Percentiles rank a stretch among this genome's conserved stretches.
These are phyloP conservation scores for Axea sp. DNA, from an alignment of 2,888 invertebrate species.

Conservation along the genomic window DNA sequence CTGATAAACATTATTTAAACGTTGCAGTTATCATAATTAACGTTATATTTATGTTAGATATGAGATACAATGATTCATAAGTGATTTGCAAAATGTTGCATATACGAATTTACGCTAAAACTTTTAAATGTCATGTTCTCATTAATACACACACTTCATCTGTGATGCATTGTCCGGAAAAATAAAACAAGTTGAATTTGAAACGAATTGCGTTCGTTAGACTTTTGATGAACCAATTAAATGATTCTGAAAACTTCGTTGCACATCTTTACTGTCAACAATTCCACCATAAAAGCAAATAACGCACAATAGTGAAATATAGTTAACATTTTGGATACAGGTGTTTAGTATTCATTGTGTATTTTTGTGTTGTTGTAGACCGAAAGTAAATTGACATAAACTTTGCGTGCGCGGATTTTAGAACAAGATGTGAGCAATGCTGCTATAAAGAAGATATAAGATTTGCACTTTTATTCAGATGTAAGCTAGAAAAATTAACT, in stretches of 20 bases:
- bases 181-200: too few species aligned
- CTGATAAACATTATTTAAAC: conserved; percentile 39
- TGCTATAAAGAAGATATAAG: too few species aligned
- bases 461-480: not conserved
- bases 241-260: too few species aligned
- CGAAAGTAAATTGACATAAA: conserved; percentile 3
- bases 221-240: too few species aligned
- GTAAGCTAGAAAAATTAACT: not conserved
- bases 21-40: conserved; percentile 5
- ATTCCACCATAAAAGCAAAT: conserved; percentile 8
- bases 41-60: conserved; percentile 6
- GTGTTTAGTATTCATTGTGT: too few species aligned
- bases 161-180: too few species aligned
- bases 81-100: too few species aligned
- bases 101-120: too few species aligned
- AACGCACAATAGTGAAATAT: conserved; percentile 11
- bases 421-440: not conserved
- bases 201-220: too few species aligned
- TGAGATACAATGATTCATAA: conserved; percentile 1
- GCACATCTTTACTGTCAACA: too few species aligned
- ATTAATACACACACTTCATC: too few species aligned
- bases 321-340: conserved; percentile 10
- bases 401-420: conserved; percentile 6
- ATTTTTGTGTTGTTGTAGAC: conserved; percentile 6
- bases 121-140: too few species aligned